These are phyloP conservation scores for Osmerus eperlanus DNA, from an alignment of 2,113 vertebrate genomes.

Conservation along the genomic window DNA sequence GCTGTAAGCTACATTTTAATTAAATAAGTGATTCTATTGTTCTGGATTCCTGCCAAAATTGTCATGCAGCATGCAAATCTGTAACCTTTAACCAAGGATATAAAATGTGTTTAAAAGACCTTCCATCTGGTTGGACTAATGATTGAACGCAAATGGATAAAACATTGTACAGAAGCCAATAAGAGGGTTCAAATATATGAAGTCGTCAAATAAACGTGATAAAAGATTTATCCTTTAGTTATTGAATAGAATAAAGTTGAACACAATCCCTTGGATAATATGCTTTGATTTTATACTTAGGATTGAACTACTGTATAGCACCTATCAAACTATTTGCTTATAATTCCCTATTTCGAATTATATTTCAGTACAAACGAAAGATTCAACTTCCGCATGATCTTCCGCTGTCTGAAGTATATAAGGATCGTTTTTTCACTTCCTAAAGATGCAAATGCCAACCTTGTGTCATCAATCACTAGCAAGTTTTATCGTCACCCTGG, in stretches of 20 bases:
- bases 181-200: too few species aligned
- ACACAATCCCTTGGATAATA: too few species aligned
- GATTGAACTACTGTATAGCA: neutral
- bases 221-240: too few species aligned
- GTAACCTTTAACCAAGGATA: slow-evolving; percentile 47
- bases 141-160: slow-evolving; percentile 24
- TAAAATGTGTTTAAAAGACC: slow-evolving; percentile 48
- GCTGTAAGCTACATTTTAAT: slow-evolving; percentile 59
- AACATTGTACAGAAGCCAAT: slow-evolving; percentile 8
- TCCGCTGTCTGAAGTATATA: neutral
- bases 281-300: neutral
- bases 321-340: too few species aligned
- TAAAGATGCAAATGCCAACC: neutral
- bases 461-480: neutral
- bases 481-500: neutral
- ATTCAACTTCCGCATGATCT: too few species aligned
- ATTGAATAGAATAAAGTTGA: too few species aligned
- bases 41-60: slow-evolving; percentile 57
- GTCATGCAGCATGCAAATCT: slow-evolving; percentile 61
- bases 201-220: too few species aligned
- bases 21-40: slow-evolving; percentile 68
- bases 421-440: neutral
- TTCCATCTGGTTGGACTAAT: slow-evolving; percentile 53
- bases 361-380: neutral
- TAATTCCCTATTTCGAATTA: too few species aligned